A percentile compares a stretch with the other conserved stretches of the same genome.
phyloP scores from a whole-genome alignment of 1,140 invertebrate genomes.

The Stegodyphus dumicola region DNA sequence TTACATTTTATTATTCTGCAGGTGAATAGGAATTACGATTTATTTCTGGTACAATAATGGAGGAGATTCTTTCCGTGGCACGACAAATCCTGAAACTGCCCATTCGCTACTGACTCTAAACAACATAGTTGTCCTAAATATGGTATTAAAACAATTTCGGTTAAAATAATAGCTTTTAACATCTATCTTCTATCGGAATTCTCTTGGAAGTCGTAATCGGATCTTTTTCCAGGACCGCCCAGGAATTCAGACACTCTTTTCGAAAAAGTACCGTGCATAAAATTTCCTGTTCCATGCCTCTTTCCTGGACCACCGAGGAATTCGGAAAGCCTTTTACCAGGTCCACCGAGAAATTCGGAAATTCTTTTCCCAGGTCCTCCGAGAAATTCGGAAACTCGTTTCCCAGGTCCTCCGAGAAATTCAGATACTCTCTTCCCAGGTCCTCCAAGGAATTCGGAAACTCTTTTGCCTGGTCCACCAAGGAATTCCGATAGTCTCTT shows the following conservation, averaged over 20 bases:
- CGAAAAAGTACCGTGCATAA: background rate
- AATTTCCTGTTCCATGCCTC: background rate
- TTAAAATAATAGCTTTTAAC: too few species aligned
- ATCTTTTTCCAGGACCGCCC: constrained; percentile 62
- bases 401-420: constrained; percentile 64
- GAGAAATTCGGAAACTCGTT: constrained; percentile 64
- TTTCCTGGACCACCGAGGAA: constrained; percentile 63
- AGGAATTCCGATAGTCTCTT: constrained; percentile 62
- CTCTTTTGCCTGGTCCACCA: constrained; percentile 60
- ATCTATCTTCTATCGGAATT: constrained; percentile 40
- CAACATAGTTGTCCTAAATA: too few species aligned
- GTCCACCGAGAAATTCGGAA: constrained; percentile 56
- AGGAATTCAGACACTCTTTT: constrained; percentile 64
- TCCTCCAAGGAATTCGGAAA: constrained; percentile 63
- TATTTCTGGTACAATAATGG: too few species aligned
- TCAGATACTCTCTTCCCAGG: constrained; percentile 64
- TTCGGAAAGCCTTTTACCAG: constrained; percentile 63
- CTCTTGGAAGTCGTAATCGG: constrained; percentile 25
- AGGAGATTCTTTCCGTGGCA: too few species aligned
- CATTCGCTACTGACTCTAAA: too few species aligned
- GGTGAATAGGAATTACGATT: too few species aligned
- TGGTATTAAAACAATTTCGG: too few species aligned
- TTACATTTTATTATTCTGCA: too few species aligned
- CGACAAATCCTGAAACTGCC: too few species aligned
- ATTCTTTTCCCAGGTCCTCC: constrained; percentile 63